Conservation (phyloP, 2,888 invertebrate genomes). For the Psylliodes chrysocephalus region DNA sequence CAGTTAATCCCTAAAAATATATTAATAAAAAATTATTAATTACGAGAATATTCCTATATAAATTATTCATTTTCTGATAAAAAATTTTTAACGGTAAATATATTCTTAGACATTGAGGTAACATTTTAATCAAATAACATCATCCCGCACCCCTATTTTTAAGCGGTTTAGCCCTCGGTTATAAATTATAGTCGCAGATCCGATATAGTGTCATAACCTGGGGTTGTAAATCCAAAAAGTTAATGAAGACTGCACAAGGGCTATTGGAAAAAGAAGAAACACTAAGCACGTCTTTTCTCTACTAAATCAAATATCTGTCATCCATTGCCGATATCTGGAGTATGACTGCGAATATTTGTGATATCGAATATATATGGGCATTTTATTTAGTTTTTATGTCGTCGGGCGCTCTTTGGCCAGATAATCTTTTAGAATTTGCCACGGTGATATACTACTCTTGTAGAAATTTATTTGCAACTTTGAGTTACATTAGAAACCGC, state of each 20-base stretch:
- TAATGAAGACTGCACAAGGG: constrained; percentile 46
- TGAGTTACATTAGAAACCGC: no score
- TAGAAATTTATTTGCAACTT: neutral
- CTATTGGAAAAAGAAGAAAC: constrained; percentile 44
- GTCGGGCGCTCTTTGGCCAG: constrained; percentile 35
- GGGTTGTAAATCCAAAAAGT: constrained; percentile 50
- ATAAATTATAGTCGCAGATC: constrained; percentile 55
- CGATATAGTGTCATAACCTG: constrained; percentile 49
- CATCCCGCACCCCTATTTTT: constrained; percentile 36
- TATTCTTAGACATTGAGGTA: constrained; percentile 2
- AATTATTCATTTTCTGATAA: neutral
- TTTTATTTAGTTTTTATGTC: constrained; percentile 51
- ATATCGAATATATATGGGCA: constrained; percentile 55
- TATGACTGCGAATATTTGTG: constrained; percentile 50
- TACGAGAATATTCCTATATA: no score
- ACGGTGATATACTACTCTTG: constrained; percentile 25
- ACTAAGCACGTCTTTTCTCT: constrained; percentile 50
- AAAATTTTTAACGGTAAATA: constrained; percentile 3
- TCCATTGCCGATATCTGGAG: constrained; percentile 47
- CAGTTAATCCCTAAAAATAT: no score
- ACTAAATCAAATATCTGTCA: constrained; percentile 53
- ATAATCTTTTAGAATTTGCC: constrained; percentile 47
- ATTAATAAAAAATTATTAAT: no score
- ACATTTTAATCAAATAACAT: constrained; percentile 6
- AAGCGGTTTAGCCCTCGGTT: constrained; percentile 46